Conservation (phyloP, 2,888 invertebrate species). For the Zaprionus lineosus region DNA sequence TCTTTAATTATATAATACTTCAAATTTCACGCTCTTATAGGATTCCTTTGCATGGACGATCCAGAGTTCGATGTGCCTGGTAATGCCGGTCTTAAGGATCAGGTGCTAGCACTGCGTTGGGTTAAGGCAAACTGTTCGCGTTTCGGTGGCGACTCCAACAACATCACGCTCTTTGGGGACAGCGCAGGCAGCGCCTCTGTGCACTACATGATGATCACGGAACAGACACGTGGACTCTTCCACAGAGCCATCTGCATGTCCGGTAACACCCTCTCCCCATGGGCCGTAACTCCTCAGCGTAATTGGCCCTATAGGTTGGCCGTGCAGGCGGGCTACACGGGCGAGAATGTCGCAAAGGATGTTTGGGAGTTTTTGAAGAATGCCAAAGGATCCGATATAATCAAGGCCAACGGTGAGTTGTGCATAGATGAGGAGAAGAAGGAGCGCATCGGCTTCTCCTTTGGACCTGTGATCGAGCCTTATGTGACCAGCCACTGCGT, state of each 20-base stretch:
- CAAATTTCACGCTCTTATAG: slow-evolving; percentile 66
- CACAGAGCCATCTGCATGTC: slow-evolving; percentile 82
- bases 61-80: slow-evolving; percentile 84
- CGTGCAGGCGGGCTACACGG: slow-evolving; percentile 77
- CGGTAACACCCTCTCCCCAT: slow-evolving; percentile 80
- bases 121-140: slow-evolving; percentile 84
- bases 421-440: slow-evolving; percentile 80
- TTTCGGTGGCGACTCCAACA: slow-evolving; percentile 84
- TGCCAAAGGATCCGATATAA: slow-evolving; percentile 77
- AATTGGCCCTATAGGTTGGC: slow-evolving; percentile 81
- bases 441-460: slow-evolving; percentile 81
- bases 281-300: slow-evolving; percentile 80
- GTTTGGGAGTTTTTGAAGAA: slow-evolving; percentile 81
- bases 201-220: slow-evolving; percentile 84
- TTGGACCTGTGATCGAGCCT: slow-evolving; percentile 82
- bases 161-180: slow-evolving; percentile 84
- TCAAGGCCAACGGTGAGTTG: slow-evolving; percentile 77
- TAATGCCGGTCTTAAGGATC: slow-evolving; percentile 84
- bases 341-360: slow-evolving; percentile 79
- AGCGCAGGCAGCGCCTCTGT: slow-evolving; percentile 84
- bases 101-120: slow-evolving; percentile 84
- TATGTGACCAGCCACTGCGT: slow-evolving; percentile 79
- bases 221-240: slow-evolving; percentile 82
- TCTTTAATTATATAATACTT: background rate
- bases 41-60: slow-evolving; percentile 84